Percentiles rank a stretch among this genome's conserved stretches.
phyloP scores from a whole-genome alignment of 1,140 invertebrate species.

The Panagrolaimus sp. region DNA sequence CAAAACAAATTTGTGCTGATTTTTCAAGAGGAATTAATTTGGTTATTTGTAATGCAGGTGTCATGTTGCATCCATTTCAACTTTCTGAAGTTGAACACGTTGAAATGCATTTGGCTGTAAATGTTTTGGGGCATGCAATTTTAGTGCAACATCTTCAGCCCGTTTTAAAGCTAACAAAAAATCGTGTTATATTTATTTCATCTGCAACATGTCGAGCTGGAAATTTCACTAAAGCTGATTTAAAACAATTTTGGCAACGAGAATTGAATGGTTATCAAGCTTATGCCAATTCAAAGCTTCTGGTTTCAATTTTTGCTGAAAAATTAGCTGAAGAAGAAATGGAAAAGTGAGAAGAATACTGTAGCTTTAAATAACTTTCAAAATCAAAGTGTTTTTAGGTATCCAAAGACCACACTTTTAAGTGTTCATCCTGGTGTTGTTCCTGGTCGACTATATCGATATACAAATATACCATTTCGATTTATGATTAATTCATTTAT shows the following conservation, averaged over 20 bases:
- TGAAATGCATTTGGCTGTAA: neutral
- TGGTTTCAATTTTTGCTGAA: neutral
- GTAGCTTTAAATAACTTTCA: too few relatives aligned
- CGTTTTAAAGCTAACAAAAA: neutral
- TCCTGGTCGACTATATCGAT: neutral
- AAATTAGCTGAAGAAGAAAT: neutral
- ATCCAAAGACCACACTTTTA: neutral
- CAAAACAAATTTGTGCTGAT: neutral
- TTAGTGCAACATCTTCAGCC: neutral
- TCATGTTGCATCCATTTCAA: neutral
- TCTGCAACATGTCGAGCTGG: neutral
- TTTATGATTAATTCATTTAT: neutral
- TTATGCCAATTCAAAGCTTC: neutral
- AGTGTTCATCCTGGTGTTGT: neutral
- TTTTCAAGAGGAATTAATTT: neutral
- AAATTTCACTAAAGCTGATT: too few relatives aligned
- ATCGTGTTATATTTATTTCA: neutral
- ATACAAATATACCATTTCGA: neutral
- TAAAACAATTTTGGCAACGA: neutral
- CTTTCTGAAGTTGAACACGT: neutral
- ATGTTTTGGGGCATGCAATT: neutral
- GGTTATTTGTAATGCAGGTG: constrained; percentile 2
- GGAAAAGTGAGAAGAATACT: neutral
- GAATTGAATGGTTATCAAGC: neutral
- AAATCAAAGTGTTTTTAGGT: neutral